Evolutionary conservation across 2,888 invertebrate species (phyloP).

Genomic region (Phrixothrix hirtus): DNA sequence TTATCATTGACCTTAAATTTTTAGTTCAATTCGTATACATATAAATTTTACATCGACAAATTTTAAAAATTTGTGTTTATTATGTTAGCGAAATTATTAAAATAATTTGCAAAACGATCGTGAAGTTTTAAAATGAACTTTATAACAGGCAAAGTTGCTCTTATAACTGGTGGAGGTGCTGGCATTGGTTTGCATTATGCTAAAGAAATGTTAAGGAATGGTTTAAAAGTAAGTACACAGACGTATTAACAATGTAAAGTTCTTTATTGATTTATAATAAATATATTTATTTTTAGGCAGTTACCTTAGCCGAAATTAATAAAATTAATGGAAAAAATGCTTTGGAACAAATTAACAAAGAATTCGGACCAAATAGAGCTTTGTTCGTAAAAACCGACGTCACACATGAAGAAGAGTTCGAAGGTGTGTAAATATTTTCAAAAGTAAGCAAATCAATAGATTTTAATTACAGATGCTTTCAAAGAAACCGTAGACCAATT

Average conservation of each 20-base stretch:
- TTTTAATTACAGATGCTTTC: constrained; percentile 50
- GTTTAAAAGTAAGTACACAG: constrained; percentile 33
- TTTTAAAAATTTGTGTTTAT: no score
- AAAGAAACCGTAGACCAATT: constrained; percentile 51
- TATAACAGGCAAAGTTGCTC: constrained; percentile 36
- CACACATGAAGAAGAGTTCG: constrained; percentile 72
- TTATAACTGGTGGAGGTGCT: constrained; percentile 41
- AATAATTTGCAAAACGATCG: no score
- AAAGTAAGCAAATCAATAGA: background rate
- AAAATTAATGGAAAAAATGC: constrained; percentile 61
- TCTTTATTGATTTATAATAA: background rate
- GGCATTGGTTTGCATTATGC: constrained; percentile 37
- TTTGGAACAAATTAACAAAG: constrained; percentile 62
- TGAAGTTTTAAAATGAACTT: constrained; percentile 14
- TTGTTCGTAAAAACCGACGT: constrained; percentile 72
- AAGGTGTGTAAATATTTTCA: constrained; percentile 57
- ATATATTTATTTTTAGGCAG: constrained; percentile 26
- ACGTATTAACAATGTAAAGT: no score
- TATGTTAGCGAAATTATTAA: no score
- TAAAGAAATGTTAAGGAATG: constrained; percentile 34
- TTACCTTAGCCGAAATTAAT: constrained; percentile 31
- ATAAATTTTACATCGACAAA: no score
- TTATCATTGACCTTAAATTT: no score
- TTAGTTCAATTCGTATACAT: no score
- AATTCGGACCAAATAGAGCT: constrained; percentile 67